phyloP scores from a whole-genome alignment of 2,888 invertebrate genomes.

The Odontomyia ornata region DNA sequence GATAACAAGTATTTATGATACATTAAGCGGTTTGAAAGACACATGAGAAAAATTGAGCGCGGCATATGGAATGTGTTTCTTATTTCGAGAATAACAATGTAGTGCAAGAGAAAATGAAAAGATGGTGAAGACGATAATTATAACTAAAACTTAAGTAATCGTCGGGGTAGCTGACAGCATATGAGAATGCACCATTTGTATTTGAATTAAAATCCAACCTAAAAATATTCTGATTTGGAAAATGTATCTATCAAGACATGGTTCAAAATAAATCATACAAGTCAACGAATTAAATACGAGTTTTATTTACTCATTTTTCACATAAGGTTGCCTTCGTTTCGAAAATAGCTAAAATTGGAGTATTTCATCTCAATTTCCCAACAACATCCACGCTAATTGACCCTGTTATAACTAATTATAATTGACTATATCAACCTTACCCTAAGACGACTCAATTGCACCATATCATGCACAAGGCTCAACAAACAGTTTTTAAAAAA shows the following conservation, averaged over 20 bases:
- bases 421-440: no score
- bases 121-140: not conserved
- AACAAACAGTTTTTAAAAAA: no score
- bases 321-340: no score
- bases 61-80: not conserved
- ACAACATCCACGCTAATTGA: no score
- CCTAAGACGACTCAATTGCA: no score
- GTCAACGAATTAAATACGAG: not conserved
- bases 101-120: not conserved
- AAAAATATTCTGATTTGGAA: constrained; percentile 24
- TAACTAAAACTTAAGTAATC: not conserved
- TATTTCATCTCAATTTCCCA: no score
- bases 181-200: constrained; percentile 25
- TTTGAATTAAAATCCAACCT: constrained; percentile 6
- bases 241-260: constrained; percentile 38
- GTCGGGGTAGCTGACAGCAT: not conserved
- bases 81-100: not conserved
- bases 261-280: constrained; percentile 31
- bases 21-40: not conserved
- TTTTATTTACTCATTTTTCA: not conserved
- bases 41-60: not conserved
- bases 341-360: no score
- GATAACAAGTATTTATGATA: constrained; percentile 11
- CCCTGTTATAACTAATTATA: no score
- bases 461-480: no score